Conservation (phyloP, 2,113 vertebrate genomes). For the Perccottus glenii region DNA sequence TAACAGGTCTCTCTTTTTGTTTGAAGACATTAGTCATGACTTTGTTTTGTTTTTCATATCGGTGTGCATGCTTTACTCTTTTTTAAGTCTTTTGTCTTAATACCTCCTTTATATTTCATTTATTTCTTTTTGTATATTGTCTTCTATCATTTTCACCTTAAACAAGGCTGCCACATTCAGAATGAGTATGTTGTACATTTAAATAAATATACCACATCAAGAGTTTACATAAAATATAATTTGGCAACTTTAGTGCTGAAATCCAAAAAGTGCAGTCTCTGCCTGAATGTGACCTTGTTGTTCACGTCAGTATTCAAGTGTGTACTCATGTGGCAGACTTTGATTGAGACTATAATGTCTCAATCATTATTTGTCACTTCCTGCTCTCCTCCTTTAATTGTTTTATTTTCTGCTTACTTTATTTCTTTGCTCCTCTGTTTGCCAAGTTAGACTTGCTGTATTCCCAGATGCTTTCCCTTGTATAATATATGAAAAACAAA, state of each 20-base stretch:
- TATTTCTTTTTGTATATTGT: conserved; percentile 84
- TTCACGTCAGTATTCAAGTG: conserved; percentile 93
- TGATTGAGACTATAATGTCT: conserved; percentile 83
- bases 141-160: conserved; percentile 84
- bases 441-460: conserved; percentile 95
- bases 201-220: conserved; percentile 44
- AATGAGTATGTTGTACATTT: conserved; percentile 51
- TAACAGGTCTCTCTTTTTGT: conserved; percentile 67
- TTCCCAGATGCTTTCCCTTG: conserved; percentile 97
- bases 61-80: conserved; percentile 68
- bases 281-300: conserved; percentile 91
- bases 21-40: conserved; percentile 75
- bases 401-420: conserved; percentile 52
- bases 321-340: conserved; percentile 85
- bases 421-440: conserved; percentile 88
- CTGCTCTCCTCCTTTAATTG: conserved; percentile 75
- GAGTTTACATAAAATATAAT: conserved; percentile 50
- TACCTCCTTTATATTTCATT: conserved; percentile 78
- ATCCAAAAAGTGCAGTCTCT: conserved; percentile 60
- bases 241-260: conserved; percentile 15
- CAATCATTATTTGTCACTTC: conserved; percentile 86
- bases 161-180: conserved; percentile 79
- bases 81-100: conserved; percentile 70
- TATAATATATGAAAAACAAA: conserved; percentile 86
- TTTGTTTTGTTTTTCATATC: conserved; percentile 70